A percentile compares a stretch with the other conserved stretches of the same genome.
phyloP scores from a whole-genome alignment of 2,113 vertebrate species.

The Eublepharis macularius region DNA sequence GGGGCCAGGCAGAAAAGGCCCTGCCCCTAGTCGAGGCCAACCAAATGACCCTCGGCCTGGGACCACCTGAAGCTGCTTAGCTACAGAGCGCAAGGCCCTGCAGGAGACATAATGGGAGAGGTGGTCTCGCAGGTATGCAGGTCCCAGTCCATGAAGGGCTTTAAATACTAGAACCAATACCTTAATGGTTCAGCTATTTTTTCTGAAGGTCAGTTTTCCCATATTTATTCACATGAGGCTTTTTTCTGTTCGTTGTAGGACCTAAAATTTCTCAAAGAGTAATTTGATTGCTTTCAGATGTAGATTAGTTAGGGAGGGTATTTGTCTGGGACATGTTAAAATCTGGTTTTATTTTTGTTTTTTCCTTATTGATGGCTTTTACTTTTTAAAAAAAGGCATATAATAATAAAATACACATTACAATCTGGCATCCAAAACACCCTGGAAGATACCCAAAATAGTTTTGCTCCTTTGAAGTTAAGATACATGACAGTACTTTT shows the following conservation, averaged over 20 bases:
- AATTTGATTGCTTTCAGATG: slow-evolving; percentile 59
- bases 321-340: slow-evolving; percentile 54
- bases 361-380: not conserved
- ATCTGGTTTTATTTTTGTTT: not conserved
- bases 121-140: too few species aligned
- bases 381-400: not conserved
- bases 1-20: too few species aligned
- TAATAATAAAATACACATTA: slow-evolving; percentile 36
- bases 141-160: too few species aligned
- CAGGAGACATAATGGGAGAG: too few species aligned
- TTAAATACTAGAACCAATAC: too few species aligned
- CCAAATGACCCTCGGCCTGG: too few species aligned
- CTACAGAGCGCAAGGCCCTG: too few species aligned
- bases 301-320: slow-evolving; percentile 39
- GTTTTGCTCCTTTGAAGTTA: not conserved
- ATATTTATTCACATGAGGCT: slow-evolving; percentile 49
- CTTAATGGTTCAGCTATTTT: slow-evolving; percentile 43
- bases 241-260: slow-evolving; percentile 52
- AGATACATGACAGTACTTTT: not conserved
- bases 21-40: too few species aligned
- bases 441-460: not conserved
- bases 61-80: too few species aligned
- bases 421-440: not conserved
- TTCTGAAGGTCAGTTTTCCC: slow-evolving; percentile 47
- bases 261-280: slow-evolving; percentile 49